Conservation (phyloP, 2,888 invertebrate genomes). For the Palloptera scutellata region DNA sequence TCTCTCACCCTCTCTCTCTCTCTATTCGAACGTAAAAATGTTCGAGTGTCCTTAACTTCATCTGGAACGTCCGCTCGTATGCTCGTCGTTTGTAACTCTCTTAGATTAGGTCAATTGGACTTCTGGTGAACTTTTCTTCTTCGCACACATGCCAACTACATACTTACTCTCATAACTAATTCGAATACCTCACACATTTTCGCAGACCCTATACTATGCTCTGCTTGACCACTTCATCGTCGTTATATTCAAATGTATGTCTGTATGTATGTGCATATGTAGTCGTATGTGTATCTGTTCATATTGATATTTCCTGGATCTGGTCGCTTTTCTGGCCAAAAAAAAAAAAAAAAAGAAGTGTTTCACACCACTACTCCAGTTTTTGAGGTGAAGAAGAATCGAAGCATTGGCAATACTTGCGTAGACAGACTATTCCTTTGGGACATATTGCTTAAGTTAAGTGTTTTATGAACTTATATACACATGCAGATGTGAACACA, state of each 20-base stretch:
- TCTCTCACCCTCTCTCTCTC: too few species aligned
- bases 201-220: neutral
- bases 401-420: neutral
- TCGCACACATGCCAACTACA: neutral
- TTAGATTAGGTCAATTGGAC: conserved; percentile 40
- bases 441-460: conserved; percentile 52
- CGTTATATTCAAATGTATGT: too few species aligned
- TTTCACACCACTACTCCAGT: conserved; percentile 20
- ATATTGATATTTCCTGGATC: conserved; percentile 32
- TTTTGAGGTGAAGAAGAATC: neutral
- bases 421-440: conserved; percentile 37
- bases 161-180: neutral
- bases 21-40: too few species aligned
- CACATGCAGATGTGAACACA: neutral
- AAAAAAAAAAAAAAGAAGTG: too few species aligned
- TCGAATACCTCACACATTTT: neutral
- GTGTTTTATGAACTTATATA: conserved; percentile 57
- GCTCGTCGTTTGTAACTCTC: conserved; percentile 5
- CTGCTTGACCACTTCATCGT: conserved; percentile 23
- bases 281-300: too few species aligned
- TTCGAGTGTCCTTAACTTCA: neutral
- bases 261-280: too few species aligned
- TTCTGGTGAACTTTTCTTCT: conserved; percentile 27
- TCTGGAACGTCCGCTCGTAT: neutral
- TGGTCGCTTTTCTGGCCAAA: conserved; percentile 3